A percentile compares a stretch with the other conserved stretches of the same genome.
Evolutionary conservation across 2,888 invertebrate species (phyloP).

Genomic region (Ferdinandea cuprea): DNA sequence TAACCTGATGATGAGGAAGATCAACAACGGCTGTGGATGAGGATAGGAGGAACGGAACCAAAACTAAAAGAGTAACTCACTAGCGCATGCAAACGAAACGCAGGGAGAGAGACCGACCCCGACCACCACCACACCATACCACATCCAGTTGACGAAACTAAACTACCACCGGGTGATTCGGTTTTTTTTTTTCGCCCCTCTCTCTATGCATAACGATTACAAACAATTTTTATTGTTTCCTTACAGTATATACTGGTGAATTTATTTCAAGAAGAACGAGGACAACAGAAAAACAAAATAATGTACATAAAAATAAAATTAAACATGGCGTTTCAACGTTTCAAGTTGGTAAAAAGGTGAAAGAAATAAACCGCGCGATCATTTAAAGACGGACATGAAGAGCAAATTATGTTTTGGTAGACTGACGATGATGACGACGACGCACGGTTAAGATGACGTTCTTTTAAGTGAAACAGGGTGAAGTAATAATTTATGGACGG

Average conservation of each 20-base stretch:
- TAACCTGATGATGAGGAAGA: conserved; percentile 58
- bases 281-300: too few relatives aligned
- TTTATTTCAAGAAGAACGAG: conserved; percentile 33
- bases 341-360: conserved; percentile 52
- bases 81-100: conserved; percentile 38
- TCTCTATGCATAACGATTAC: conserved; percentile 42
- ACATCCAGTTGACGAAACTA: conserved; percentile 47
- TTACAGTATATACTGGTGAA: conserved; percentile 41
- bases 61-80: conserved; percentile 62
- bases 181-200: conserved; percentile 45
- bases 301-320: conserved; percentile 22
- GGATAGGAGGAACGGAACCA: conserved; percentile 34
- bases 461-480: conserved; percentile 51
- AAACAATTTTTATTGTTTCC: conserved; percentile 49
- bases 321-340: conserved; percentile 50
- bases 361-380: conserved; percentile 72
- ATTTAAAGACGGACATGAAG: conserved; percentile 60
- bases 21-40: conserved; percentile 16
- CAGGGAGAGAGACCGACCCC: conserved; percentile 16
- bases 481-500: conserved; percentile 65
- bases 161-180: conserved; percentile 61
- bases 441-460: conserved; percentile 48
- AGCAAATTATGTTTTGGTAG: conserved; percentile 71
- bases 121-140: conserved; percentile 52
- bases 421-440: conserved; percentile 50